phyloP scores from a whole-genome alignment of 1,140 invertebrate genomes.

The Anadara kagoshimensis region DNA sequence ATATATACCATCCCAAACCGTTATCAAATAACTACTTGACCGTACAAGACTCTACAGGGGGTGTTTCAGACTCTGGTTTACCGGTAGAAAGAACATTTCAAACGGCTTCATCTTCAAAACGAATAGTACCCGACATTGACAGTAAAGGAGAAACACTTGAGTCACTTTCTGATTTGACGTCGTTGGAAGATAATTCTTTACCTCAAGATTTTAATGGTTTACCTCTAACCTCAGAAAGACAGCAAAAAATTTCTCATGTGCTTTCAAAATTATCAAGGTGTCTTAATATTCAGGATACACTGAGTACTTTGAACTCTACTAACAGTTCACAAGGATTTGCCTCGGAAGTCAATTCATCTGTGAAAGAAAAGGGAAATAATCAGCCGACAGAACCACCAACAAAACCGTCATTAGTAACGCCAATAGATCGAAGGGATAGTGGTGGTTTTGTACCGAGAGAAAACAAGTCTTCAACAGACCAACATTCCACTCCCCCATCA shows the following conservation, averaged over 20 bases:
- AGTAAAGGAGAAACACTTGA: constrained; percentile 15
- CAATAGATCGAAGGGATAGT: too few species aligned
- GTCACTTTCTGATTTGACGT: constrained; percentile 55
- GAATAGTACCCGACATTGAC: not conserved
- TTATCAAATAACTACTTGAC: not conserved
- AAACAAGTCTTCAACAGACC: not conserved
- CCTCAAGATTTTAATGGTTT: constrained; percentile 63
- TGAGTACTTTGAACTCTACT: constrained; percentile 58
- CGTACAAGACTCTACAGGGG: not conserved
- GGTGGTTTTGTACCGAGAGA: too few species aligned
- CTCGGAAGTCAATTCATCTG: too few species aligned
- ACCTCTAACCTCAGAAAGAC: constrained; percentile 57
- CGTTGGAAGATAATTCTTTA: constrained; percentile 58
- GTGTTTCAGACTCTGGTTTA: not conserved
- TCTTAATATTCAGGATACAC: constrained; percentile 63
- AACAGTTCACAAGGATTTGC: constrained; percentile 1
- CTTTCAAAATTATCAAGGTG: constrained; percentile 59
- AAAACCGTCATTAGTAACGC: too few species aligned
- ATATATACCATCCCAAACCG: not conserved
- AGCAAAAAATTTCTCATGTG: constrained; percentile 65
- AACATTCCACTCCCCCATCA: constrained; percentile 12
- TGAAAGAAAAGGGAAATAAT: too few species aligned
- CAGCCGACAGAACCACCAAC: too few species aligned
- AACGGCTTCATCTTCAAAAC: not conserved
- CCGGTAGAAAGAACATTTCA: not conserved